These are phyloP conservation scores for Tauraco hartlaubi DNA, from an alignment of 2,797 vertebrate species.

Conservation along the genomic window DNA sequence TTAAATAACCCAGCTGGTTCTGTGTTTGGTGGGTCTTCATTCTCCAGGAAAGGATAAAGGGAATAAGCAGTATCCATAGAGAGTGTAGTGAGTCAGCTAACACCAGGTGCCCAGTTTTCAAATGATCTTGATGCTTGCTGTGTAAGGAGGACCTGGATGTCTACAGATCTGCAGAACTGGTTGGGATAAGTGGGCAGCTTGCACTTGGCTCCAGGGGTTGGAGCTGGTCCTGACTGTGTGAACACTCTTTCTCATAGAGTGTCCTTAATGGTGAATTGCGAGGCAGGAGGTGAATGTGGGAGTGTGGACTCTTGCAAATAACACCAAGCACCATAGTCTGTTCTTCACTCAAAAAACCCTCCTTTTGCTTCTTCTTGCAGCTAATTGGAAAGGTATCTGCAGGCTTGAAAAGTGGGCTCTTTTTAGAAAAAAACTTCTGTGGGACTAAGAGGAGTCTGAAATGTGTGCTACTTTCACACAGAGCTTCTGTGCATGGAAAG, in stretches of 20 bases:
- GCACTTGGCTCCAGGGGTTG: not conserved
- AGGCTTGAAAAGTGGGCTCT: constrained; percentile 49
- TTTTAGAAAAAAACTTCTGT: not conserved
- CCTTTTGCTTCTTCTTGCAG: not conserved
- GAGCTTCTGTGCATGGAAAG: constrained; percentile 70
- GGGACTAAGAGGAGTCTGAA: constrained; percentile 40
- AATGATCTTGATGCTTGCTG: not conserved
- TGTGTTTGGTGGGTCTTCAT: not conserved
- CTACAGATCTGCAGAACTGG: not conserved
- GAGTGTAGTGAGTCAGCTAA: not conserved
- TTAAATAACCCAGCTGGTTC: not conserved
- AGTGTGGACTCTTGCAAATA: not conserved
- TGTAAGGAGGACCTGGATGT: not conserved
- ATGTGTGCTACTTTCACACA: not conserved
- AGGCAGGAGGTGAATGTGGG: not conserved
- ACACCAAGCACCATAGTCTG: not conserved
- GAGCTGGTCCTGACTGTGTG: not conserved
- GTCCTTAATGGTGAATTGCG: not conserved
- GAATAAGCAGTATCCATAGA: not conserved
- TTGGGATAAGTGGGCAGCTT: not conserved
- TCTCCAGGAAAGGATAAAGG: not conserved
- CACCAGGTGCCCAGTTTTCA: not conserved
- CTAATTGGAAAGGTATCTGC: constrained; percentile 20
- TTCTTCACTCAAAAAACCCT: not conserved
- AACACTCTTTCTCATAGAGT: not conserved